Percentiles rank a stretch among this genome's conserved stretches.
Conservation (phyloP, 2,888 invertebrate species). For the Ormyrus pomaceus region DNA sequence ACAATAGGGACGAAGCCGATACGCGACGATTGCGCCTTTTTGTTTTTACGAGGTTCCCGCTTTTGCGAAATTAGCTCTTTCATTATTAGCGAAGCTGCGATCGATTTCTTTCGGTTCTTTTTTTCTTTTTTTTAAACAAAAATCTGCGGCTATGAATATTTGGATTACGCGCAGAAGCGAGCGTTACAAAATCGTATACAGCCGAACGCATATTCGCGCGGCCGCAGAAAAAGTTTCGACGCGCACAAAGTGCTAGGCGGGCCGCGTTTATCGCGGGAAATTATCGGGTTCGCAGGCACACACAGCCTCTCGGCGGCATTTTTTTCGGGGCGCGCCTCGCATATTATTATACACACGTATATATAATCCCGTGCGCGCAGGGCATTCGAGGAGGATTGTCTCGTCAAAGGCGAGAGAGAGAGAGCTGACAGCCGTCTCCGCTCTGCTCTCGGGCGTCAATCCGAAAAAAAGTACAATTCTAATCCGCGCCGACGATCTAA, state of each 20-base stretch:
- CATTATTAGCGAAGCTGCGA: too few relatives aligned
- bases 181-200: too few relatives aligned
- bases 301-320: neutral
- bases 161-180: too few relatives aligned
- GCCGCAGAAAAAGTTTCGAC: neutral
- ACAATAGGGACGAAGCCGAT: neutral
- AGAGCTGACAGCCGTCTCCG: constrained; percentile 63
- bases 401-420: constrained; percentile 64
- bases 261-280: constrained; percentile 32
- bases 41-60: too few relatives aligned
- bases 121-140: too few relatives aligned
- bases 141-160: too few relatives aligned
- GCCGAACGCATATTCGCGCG: neutral
- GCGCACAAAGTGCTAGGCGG: neutral
- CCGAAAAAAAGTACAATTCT: constrained; percentile 63
- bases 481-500: constrained; percentile 71
- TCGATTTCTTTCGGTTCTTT: too few relatives aligned
- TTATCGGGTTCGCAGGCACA: constrained; percentile 3
- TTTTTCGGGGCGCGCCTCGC: neutral
- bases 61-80: too few relatives aligned
- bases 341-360: too few relatives aligned
- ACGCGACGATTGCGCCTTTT: too few relatives aligned
- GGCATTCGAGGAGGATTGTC: constrained; percentile 62
- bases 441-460: constrained; percentile 51
- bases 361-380: constrained; percentile 7